Percentiles rank a stretch among this genome's conserved stretches.
Conservation (phyloP, 30 jellyfish, hydroid and myxozoan species). For the Aurelia sp. region DNA sequence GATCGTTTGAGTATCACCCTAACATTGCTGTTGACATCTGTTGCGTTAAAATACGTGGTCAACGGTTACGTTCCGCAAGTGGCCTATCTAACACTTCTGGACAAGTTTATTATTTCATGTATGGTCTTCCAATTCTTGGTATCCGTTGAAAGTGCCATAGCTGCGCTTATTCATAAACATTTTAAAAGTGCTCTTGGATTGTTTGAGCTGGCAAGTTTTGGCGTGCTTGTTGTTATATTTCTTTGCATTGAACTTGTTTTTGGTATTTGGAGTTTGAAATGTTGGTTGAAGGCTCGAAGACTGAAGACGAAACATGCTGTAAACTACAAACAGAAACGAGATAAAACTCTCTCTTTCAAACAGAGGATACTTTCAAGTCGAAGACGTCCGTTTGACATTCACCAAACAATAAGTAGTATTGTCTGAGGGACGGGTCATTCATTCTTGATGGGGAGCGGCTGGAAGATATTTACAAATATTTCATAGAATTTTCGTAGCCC, state of each 20-base stretch:
- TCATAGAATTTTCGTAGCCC: too few species aligned
- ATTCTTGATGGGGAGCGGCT: too few species aligned
- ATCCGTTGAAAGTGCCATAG: neutral
- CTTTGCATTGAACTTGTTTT: neutral
- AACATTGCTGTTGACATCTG: conserved; percentile 27
- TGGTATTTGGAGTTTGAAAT: conserved; percentile 6
- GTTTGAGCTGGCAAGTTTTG: conserved; percentile 21
- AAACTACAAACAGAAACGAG: neutral
- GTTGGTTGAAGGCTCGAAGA: conserved; percentile 7
- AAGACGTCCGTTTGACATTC: too few species aligned
- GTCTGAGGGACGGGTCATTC: too few species aligned
- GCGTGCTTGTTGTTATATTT: neutral
- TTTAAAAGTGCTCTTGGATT: neutral
- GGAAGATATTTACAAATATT: too few species aligned
- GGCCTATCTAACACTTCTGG: conserved; percentile 23
- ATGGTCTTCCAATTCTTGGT: conserved; percentile 27
- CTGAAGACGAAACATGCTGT: neutral
- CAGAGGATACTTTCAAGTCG: too few species aligned
- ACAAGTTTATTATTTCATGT: conserved; percentile 9
- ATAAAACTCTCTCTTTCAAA: too few species aligned
- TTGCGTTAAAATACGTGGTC: conserved; percentile 18
- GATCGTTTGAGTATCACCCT: conserved; percentile 17
- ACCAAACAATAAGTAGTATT: too few species aligned
- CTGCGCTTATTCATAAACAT: neutral
- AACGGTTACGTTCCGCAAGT: conserved; percentile 28